A percentile compares a stretch with the other conserved stretches of the same genome.
phyloP scores from a whole-genome alignment of 2,888 invertebrate species.

The Hofmannophila pseudospretella region DNA sequence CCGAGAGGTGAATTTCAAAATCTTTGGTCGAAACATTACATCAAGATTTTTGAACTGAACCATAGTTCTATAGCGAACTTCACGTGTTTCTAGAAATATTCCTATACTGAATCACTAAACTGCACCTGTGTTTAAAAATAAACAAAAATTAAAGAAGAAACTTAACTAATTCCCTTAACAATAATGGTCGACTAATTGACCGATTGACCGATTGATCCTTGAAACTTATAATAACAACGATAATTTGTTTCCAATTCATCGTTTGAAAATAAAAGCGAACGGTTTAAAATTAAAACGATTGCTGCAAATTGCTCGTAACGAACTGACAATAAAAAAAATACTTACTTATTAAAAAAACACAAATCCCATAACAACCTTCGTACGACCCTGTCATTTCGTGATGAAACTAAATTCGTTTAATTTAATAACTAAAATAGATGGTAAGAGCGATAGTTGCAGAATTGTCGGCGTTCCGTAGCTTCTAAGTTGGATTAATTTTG shows the following conservation, averaged over 20 bases:
- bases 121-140: too few relatives aligned
- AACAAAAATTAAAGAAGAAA: neutral
- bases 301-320: slow-evolving; percentile 6
- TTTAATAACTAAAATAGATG: slow-evolving; percentile 18
- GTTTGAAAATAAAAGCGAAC: neutral
- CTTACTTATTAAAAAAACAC: slow-evolving; percentile 1
- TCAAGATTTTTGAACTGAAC: too few relatives aligned
- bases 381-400: slow-evolving; percentile 14
- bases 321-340: slow-evolving; percentile 4
- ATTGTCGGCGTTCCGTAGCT: slow-evolving; percentile 9
- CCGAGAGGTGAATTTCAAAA: too few relatives aligned
- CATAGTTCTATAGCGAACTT: too few relatives aligned
- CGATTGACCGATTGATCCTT: neutral
- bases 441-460: slow-evolving; percentile 3
- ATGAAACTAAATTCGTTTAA: slow-evolving; percentile 23
- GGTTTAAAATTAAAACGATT: neutral
- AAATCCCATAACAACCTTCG: slow-evolving; percentile 14
- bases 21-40: too few relatives aligned
- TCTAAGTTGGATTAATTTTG: too few relatives aligned
- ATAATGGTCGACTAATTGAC: neutral
- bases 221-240: neutral
- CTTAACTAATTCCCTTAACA: neutral
- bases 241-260: neutral
- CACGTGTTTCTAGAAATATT: too few relatives aligned
- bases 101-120: too few relatives aligned